phyloP scores from a whole-genome alignment of 2,888 invertebrate species.

The Pteria penguin region DNA sequence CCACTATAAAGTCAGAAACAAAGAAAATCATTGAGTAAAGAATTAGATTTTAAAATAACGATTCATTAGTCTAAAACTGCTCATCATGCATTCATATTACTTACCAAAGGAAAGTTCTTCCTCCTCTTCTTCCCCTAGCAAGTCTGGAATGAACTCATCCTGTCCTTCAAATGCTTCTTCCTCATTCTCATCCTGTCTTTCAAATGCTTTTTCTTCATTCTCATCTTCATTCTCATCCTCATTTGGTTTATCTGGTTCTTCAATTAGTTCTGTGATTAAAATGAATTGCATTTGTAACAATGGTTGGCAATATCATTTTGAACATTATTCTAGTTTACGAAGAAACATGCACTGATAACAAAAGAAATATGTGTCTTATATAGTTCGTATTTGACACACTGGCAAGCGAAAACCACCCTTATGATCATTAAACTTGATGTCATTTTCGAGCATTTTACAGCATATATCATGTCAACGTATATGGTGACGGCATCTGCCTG shows the following conservation, averaged over 20 bases:
- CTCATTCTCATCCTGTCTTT: neutral
- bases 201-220: neutral
- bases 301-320: conserved; percentile 12
- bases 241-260: conserved; percentile 7
- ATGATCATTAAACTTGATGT: no score
- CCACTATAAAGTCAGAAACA: no score
- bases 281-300: neutral
- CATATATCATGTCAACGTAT: no score
- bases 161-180: no score
- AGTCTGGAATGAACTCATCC: conserved; percentile 3
- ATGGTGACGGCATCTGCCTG: no score
- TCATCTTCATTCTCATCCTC: conserved; percentile 11
- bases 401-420: no score
- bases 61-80: neutral
- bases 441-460: no score
- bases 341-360: neutral
- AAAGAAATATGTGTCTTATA: conserved; percentile 5
- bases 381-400: conserved; percentile 14
- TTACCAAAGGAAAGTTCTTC: conserved; percentile 11
- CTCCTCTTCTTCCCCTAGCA: conserved; percentile 10
- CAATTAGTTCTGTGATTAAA: conserved; percentile 12
- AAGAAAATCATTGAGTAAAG: no score
- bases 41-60: neutral
- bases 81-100: conserved; percentile 13
- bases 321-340: conserved; percentile 5